Evolutionary conservation across 2,113 vertebrate species (phyloP).

Genomic region (Alosa alosa): DNA sequence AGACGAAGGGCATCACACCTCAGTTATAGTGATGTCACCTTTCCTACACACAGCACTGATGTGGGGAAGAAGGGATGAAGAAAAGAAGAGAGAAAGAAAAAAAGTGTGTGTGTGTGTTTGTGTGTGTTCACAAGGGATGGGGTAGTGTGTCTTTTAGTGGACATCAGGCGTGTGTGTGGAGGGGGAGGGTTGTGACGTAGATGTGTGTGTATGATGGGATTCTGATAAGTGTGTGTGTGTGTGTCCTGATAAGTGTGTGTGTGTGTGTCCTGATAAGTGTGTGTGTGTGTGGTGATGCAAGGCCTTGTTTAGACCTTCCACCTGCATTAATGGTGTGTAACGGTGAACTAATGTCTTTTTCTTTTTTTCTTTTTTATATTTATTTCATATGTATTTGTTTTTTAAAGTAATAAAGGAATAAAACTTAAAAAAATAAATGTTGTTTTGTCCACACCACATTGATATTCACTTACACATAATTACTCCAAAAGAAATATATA

Average conservation of each 20-base stretch:
- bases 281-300: neutral
- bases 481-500: no score
- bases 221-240: neutral
- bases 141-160: neutral
- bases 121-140: neutral
- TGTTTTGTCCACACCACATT: neutral
- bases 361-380: neutral
- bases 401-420: conserved; percentile 5
- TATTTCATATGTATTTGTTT: conserved; percentile 14
- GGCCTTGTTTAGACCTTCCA: conserved; percentile 24
- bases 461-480: neutral
- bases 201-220: neutral
- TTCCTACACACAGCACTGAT: no score
- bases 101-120: conserved; percentile 24
- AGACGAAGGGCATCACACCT: no score
- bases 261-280: neutral
- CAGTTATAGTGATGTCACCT: no score
- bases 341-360: neutral
- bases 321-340: conserved; percentile 31
- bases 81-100: neutral
- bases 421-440: neutral
- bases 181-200: no score
- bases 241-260: neutral
- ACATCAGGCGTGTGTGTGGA: neutral
- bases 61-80: conserved; percentile 51